These are phyloP conservation scores for Notolabrus celidotus DNA, from an alignment of 2,797 vertebrate species.

Conservation along the genomic window DNA sequence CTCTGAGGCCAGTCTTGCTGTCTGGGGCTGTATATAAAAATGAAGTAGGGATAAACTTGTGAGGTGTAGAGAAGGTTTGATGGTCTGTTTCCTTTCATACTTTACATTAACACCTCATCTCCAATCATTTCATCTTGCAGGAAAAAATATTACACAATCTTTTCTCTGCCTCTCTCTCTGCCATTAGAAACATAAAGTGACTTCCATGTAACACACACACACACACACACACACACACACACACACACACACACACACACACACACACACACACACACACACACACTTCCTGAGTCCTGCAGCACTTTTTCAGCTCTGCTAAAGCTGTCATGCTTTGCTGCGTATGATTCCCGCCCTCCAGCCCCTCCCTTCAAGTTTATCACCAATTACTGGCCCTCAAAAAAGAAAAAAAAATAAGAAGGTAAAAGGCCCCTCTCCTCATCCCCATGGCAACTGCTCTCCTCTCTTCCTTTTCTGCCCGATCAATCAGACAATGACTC, in stretches of 20 bases:
- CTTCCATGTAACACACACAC: conserved; percentile 9
- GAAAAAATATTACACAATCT: conserved; percentile 6
- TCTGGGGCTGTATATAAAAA: conserved; percentile 33
- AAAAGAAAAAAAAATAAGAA: conserved; percentile 20
- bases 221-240: conserved; percentile 18
- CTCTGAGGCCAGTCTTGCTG: conserved; percentile 17
- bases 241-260: conserved; percentile 18
- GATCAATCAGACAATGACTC: conserved; percentile 69
- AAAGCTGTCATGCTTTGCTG: conserved; percentile 45
- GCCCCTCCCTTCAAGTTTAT: conserved; percentile 67
- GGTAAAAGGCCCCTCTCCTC: conserved; percentile 31
- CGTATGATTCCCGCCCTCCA: conserved; percentile 46
- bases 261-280: conserved; percentile 3
- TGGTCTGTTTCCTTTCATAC: conserved; percentile 47
- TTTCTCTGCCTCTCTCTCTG: background rate
- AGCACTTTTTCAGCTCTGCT: conserved; percentile 35
- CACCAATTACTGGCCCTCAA: conserved; percentile 73
- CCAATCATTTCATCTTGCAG: conserved; percentile 62
- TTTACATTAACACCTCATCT: conserved; percentile 66
- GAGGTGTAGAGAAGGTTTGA: conserved; percentile 28
- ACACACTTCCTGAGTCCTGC: conserved; percentile 46
- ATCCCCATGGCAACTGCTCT: conserved; percentile 77
- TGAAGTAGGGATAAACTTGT: conserved; percentile 16
- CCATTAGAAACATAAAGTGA: conserved; percentile 14
- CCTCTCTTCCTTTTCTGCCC: conserved; percentile 51